These are phyloP conservation scores for Hemicordylus capensis DNA, from an alignment of 2,113 vertebrate genomes.

Conservation along the genomic window DNA sequence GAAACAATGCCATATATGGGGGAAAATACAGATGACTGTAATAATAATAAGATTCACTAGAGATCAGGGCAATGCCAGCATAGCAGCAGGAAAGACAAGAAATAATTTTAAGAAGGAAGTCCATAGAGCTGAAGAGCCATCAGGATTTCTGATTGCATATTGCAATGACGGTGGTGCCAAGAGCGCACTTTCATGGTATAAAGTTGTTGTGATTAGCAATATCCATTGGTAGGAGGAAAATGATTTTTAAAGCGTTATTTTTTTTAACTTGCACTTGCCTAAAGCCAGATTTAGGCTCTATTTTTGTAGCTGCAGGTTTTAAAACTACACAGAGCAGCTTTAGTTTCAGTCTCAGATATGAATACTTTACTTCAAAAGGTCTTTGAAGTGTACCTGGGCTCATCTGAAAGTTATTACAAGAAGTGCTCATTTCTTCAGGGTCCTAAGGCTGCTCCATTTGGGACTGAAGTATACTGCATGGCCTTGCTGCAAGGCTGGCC, in stretches of 20 bases:
- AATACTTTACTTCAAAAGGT: constrained; percentile 61
- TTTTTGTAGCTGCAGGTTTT: constrained; percentile 66
- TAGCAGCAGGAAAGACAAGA: neutral
- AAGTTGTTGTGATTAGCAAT: constrained; percentile 49
- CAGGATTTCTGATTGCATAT: constrained; percentile 48
- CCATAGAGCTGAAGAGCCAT: constrained; percentile 47
- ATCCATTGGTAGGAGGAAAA: constrained; percentile 17
- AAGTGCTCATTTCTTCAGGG: constrained; percentile 18
- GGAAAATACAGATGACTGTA: too few species aligned
- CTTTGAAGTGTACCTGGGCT: constrained; percentile 51
- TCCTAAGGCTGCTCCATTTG: neutral
- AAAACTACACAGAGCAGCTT: constrained; percentile 58
- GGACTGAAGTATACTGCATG: neutral
- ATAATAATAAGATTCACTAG: neutral
- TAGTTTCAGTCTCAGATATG: neutral
- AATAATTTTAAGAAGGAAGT: constrained; percentile 27
- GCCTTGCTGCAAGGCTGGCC: too few species aligned
- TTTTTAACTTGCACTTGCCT: constrained; percentile 64
- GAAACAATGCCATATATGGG: too few species aligned
- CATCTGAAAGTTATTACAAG: neutral
- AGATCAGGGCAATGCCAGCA: constrained; percentile 41
- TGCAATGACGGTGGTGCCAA: constrained; percentile 51
- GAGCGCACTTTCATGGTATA: constrained; percentile 60
- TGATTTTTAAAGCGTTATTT: constrained; percentile 57
- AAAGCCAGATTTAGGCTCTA: constrained; percentile 68